Percentiles rank a stretch among this genome's conserved stretches.
Evolutionary conservation across 2,113 vertebrate genomes (phyloP).

Genomic region (Himantopus leucocephalus): DNA sequence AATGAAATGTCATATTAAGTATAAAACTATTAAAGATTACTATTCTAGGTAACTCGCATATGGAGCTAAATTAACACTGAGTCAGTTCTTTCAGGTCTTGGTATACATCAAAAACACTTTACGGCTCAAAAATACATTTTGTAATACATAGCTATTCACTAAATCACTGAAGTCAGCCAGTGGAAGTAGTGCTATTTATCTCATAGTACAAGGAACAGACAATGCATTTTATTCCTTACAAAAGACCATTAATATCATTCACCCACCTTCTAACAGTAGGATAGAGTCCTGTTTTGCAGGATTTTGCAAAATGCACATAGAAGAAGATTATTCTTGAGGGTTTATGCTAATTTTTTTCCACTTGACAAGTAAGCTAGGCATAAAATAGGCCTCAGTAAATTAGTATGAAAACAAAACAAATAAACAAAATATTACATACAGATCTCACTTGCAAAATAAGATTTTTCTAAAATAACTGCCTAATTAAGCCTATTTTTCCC

Average conservation of each 20-base stretch:
- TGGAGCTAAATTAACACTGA: not conserved
- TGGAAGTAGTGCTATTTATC: not conserved
- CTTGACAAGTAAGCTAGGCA: conserved; percentile 9
- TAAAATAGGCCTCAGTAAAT: conserved; percentile 8
- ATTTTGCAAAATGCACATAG: not conserved
- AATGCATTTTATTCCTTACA: not conserved
- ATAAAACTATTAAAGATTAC: not conserved
- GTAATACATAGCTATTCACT: not conserved
- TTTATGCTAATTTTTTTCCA: conserved; percentile 23
- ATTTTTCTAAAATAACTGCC: not conserved
- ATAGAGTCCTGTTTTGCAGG: not conserved
- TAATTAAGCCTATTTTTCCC: not conserved
- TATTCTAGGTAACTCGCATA: not conserved
- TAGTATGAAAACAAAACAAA: not conserved
- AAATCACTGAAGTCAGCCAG: not conserved
- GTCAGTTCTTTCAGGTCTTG: not conserved
- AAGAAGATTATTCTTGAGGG: not conserved
- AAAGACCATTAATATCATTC: not conserved
- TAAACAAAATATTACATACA: not conserved
- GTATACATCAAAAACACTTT: not conserved
- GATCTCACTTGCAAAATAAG: not conserved
- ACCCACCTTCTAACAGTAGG: not conserved
- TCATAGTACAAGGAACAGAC: not conserved
- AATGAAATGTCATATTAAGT: not conserved
- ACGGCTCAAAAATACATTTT: not conserved